Base-by-base conservation (phyloP, 1,140 invertebrate species). In the Pentalonia nigronervosa region DNA sequence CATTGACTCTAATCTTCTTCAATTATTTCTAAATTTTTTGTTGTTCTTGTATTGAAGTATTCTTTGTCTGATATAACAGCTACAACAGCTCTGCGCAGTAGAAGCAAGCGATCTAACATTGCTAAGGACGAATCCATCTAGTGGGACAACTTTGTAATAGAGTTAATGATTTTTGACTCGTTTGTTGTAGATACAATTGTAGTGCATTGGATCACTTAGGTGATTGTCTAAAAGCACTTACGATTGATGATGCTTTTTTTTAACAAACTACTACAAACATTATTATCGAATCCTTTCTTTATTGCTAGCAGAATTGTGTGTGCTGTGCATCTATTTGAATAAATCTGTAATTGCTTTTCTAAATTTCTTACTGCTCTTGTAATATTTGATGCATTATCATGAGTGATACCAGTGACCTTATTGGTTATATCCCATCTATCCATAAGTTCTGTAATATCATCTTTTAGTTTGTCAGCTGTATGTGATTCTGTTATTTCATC, bases 91-190 rank as follows among this genome's bases (percentile, higher is more conserved):
- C 7, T 30, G 8, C 84, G 84, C 3, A 47, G 23, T 87, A 3
- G 0, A 45, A 87, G 21, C 36, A 87, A 17, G 8, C 84, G 36
- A 0, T 87, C 36, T 45, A 87, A 87, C 84, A 87, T 87, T 25
- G 45, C 36, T 47, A 47, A 21, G 25, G 41, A 30, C 4, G 84
- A 87, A 47, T 47, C 84, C 84, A 86, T 25, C 84, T 86, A 47
- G 84, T 87, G 2, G 41, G 84, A 87, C 41, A 87, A 87, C 41
- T 87, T 87, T 87, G 84, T 3, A 87, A 25, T 47, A 87, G 45
- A 87, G n/a, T 45, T 87, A 87, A 47, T 7, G 0, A 0, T 41
- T 86, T 41, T 87, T 87, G 36, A 11, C 45, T 4, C 4, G 36
- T 41, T 4, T 87, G 84, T 25, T 87, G 36, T 87, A 87, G 45